These are phyloP conservation scores for Podiceps cristatus DNA, from an alignment of 2,113 vertebrate species.

Conservation along the genomic window DNA sequence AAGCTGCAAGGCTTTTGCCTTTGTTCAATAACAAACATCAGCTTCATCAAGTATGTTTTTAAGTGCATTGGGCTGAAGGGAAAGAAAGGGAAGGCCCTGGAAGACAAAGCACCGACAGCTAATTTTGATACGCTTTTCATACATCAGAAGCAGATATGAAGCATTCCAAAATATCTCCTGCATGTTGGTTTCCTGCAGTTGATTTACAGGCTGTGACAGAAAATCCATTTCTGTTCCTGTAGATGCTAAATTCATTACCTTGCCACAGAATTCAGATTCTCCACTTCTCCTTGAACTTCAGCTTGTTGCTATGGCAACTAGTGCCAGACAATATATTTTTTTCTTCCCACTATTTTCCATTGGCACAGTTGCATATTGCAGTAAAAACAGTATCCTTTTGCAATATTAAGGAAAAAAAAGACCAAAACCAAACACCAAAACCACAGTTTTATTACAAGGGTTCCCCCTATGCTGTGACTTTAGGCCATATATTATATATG, in stretches of 20 bases:
- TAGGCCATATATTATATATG: neutral
- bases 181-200: conserved; percentile 67
- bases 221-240: conserved; percentile 82
- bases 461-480: neutral
- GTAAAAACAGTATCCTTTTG: conserved; percentile 48
- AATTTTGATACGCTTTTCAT: conserved; percentile 38
- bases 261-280: conserved; percentile 77
- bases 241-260: conserved; percentile 83
- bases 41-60: neutral
- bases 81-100: neutral
- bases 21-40: neutral
- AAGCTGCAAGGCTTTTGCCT: neutral
- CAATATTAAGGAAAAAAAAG: conserved; percentile 26
- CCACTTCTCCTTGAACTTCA: conserved; percentile 76
- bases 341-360: conserved; percentile 48
- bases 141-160: conserved; percentile 63
- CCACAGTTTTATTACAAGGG: neutral
- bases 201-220: conserved; percentile 79
- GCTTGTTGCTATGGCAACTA: conserved; percentile 77
- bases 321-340: conserved; percentile 61
- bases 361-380: conserved; percentile 53
- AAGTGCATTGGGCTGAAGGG: neutral
- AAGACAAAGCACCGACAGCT: conserved; percentile 20
- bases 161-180: conserved; percentile 58
- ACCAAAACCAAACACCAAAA: neutral